Base-by-base conservation (phyloP, 2,113 vertebrate genomes). In the Scortum barcoo region DNA sequence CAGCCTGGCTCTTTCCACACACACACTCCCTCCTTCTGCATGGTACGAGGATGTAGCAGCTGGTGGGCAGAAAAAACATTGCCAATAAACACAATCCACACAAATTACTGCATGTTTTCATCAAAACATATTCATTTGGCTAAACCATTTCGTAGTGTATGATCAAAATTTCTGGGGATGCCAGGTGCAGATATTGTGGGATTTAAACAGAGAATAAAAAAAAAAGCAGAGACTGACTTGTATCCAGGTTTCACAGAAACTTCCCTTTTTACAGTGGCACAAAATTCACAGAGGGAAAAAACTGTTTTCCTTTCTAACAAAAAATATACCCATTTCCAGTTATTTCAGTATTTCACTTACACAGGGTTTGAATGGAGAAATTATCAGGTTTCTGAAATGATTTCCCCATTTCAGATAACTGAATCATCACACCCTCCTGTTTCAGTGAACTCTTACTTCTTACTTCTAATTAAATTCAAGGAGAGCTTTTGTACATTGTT, bases 401-500 rank as follows among this genome's bases (percentile, higher is more conserved):
- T 63, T 54, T 72, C 1, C 56, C 20, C 51, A 68, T 68, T n/a
- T 50, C 33, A 53, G 38, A 57, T 57, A 72, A 56, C 19, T 14
- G 22, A 69, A 77, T 40, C 9, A 17, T 61, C 56, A 42, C 40
- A 22, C 12, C 54, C 7, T 53, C 11, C n/a, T 17, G 19, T 54
- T 48, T 51, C 44, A 61, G 20, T 16, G 0, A 42, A 44, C 48
- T 24, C 38, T 10, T 9, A 11, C 28, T 28, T 24, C 20, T 67
- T 14, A 51, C 67, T 28, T 56, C 3, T 12, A 8, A 20, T 14
- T 63, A 1, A 10, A 38, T 22, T 60, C 17, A 60, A 42, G 22
- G 48, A 57, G n/a, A 73, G 24, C 10, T 17, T 60, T 77, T 38
- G 50, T 19, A 22, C 40, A 58, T 77, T 68, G 33, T 58, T 61